Conservation (phyloP, 2,113 vertebrate genomes). For the Tupaia chinensis region DNA sequence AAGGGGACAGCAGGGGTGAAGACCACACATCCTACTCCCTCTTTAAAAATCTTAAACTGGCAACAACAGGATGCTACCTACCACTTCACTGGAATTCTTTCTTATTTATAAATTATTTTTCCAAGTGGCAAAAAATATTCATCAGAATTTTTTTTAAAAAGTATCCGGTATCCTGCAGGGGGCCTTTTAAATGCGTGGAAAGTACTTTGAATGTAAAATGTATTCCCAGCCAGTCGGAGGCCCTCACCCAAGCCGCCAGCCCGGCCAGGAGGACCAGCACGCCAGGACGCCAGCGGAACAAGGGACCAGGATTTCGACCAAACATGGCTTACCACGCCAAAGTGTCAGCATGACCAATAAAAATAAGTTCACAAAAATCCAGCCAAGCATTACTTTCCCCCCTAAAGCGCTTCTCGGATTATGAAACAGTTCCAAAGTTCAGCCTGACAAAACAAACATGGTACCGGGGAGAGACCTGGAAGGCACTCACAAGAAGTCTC, state of each 20-base stretch:
- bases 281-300: background rate
- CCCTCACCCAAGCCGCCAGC: background rate
- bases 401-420: constrained; percentile 55
- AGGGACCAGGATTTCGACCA: constrained; percentile 8
- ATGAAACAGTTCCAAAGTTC: constrained; percentile 68
- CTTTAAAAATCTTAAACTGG: background rate
- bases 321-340: constrained; percentile 34
- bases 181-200: constrained; percentile 5
- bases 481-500: constrained; percentile 77
- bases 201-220: background rate
- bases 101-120: constrained; percentile 12
- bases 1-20: background rate
- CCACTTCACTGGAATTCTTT: background rate
- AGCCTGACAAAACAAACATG: constrained; percentile 75
- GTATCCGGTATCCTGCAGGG: background rate
- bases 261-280: rapidly evolving
- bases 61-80: background rate
- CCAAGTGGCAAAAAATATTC: constrained; percentile 18
- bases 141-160: background rate
- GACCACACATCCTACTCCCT: background rate
- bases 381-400: constrained; percentile 14
- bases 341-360: constrained; percentile 44
- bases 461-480: constrained; percentile 74
- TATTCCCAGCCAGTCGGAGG: background rate
- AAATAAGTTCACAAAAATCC: constrained; percentile 58